Evolutionary conservation across 2,888 invertebrate species (phyloP), one percentile per base, ranked within the genome.

Genomic region (Chesias legatella): DNA sequence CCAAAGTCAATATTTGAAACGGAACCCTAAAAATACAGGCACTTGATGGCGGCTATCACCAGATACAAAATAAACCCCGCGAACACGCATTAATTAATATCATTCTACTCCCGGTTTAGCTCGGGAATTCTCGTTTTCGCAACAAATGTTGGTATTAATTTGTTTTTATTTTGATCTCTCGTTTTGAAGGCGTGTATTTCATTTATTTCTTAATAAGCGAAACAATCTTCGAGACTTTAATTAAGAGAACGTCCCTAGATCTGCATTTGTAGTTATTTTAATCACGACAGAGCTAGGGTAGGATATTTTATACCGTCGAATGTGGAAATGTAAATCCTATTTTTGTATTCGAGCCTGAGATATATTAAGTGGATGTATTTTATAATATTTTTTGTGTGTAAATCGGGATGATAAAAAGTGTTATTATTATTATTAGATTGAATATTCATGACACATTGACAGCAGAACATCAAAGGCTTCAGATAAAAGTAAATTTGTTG

Each of bases 121-220:
- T 47, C 48, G 27, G 56, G 63, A 61, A 65, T 68, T 57, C 64
- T 59, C 41, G 61, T 62, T 63, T 61, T 59, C 43, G 55, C 57
- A 63, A 63, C 60, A 68, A 69, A 66, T 56, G 58, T 53, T 52
- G 51, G 51, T 51, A 64, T 67, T 68, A 63, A 64, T 61, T 43
- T 47, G 48, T 45, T 42, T 30, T 58, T 58, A 52, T 65, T 66
- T 62, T 63, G 64, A 58, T 52, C 40, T 50, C 60, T 66, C 56
- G 50, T 63, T 71, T 71, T 53, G 51, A 58, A 67, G 67, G 68
- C 67, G 63, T 73, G 67, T 73, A 64, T 69, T 78, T 72, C 71
- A 78, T 79, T 81, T 77, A 76, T 74, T 78, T 82, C 76, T 81
- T 80, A 79, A 79, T 79, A 81, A 75, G 74, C 66, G 49, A 65